Percentiles rank a stretch among this genome's conserved stretches.
phyloP scores from a whole-genome alignment of 1,140 invertebrate genomes.

The Bacillus rossius region DNA sequence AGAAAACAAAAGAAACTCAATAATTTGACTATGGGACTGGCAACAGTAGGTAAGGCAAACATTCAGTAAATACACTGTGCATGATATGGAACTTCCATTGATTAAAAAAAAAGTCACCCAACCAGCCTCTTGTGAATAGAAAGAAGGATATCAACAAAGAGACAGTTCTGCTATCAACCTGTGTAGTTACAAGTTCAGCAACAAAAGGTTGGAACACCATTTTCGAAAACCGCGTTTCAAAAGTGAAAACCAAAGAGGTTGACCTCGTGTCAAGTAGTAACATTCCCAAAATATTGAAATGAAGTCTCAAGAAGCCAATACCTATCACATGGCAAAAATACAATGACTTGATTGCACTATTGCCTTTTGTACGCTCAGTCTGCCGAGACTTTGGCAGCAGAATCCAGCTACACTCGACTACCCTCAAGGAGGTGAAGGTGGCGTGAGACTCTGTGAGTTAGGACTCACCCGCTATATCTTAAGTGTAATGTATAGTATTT shows the following conservation, averaged over 20 bases:
- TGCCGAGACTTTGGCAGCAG: no score
- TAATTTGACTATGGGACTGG: no score
- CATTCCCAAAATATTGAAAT: conserved; percentile 11
- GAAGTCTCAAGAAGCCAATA: no score
- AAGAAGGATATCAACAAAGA: conserved; percentile 12
- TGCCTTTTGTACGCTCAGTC: no score
- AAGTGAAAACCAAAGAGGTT: conserved; percentile 9
- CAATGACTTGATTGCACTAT: no score
- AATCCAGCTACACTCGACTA: no score
- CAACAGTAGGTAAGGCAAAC: conserved; percentile 13
- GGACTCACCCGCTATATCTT: no score
- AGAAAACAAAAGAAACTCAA: no score
- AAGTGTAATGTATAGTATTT: no score
- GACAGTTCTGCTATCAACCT: conserved; percentile 9
- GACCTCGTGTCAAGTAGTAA: conserved; percentile 9
- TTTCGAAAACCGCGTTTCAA: conserved; percentile 11
- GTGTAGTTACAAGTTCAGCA: conserved; percentile 14
- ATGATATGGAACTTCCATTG: conserved; percentile 12
- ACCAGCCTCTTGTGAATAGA: conserved; percentile 7
- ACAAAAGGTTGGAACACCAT: conserved; percentile 7
- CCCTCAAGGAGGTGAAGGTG: no score
- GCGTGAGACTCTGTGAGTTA: no score
- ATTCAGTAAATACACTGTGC: conserved; percentile 2
- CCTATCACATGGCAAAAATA: no score
- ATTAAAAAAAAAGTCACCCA: conserved; percentile 7